Base-by-base conservation (phyloP, 2,113 vertebrate genomes). In the Thryonomys swinderianus region DNA sequence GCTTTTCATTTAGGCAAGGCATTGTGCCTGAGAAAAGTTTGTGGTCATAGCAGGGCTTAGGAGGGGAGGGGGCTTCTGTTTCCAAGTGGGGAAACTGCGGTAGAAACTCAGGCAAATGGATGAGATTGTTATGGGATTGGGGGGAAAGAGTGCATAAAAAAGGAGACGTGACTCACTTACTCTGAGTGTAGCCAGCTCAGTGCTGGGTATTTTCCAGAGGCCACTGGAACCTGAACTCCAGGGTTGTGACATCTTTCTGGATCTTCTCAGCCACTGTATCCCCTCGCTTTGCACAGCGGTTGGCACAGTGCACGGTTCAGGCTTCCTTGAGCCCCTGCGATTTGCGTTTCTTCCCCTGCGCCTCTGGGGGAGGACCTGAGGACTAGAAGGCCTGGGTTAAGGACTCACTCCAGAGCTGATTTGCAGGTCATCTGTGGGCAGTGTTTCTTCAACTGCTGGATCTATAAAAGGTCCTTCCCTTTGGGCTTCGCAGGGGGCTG, bases 271-370 rank as follows among this genome's bases (percentile, higher is more conserved):
- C 48, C 59, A 25, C 27, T 1, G 1, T 0, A 23, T 67, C 3
- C 3, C 3, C 11, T 14, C 5, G 82, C 55, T 76, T 25, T 48
- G 59, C 18, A 4, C 3, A 32, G 51, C 0, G 8, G 23, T 51
- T 57, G 42, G 12, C 11, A 11, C 16, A 16, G 9, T 4, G 2
- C 10, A 34, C 12, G 0, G 0, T n/a, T 25, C 1, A 9, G 2
- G 2, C 5, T 57, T 20, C 14, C 0, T 12, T 20, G 12, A 7
- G 1, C 21, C 20, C 10, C 17, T 57, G 20, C 11, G 40, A 1
- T 12, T 9, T 3, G 42, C 17, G 2, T 16, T 10, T 74, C 40
- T 14, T n/a, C 17, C 9, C 17, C 10, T 17, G 8, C 0, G 5
- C 4, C 2, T 1, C 4, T 1, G 2, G 57, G n/a, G 32, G 18